Conservation (phyloP, 1,140 invertebrate species). For the Chrysopa pallens region DNA sequence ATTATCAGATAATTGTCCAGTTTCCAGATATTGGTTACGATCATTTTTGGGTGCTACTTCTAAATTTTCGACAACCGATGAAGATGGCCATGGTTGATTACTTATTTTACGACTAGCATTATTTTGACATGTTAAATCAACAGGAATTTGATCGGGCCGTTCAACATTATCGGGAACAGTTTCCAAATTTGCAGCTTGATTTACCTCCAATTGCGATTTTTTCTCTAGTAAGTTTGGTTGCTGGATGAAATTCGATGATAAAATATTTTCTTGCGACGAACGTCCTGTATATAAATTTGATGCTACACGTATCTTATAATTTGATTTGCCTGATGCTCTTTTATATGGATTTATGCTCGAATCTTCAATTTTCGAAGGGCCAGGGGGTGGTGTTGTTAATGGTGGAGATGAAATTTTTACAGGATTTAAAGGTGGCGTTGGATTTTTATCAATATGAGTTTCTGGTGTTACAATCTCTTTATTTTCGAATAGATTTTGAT, state of each 20-base stretch:
- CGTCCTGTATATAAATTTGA: neutral
- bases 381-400: neutral
- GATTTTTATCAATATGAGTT: neutral
- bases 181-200: conserved; percentile 29
- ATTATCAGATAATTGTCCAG: conserved; percentile 42
- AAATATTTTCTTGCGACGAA: neutral
- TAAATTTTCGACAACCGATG: conserved; percentile 28
- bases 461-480: conserved; percentile 13
- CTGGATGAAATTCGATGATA: conserved; percentile 11
- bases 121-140: conserved; percentile 12
- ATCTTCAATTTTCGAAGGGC: neutral
- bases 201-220: conserved; percentile 8
- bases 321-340: neutral
- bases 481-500: conserved; percentile 11
- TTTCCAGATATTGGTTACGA: conserved; percentile 52
- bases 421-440: conserved; percentile 6
- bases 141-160: conserved; percentile 28
- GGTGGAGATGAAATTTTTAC: neutral
- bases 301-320: neutral
- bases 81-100: conserved; percentile 5
- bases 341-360: neutral
- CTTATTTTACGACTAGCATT: neutral
- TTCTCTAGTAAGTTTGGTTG: conserved; percentile 17
- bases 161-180: conserved; percentile 44
- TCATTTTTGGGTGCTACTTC: conserved; percentile 42